Percentiles rank a stretch among this genome's conserved stretches.
Conservation (phyloP, 2,797 vertebrate genomes). For the Orientallactaga sibirica region DNA sequence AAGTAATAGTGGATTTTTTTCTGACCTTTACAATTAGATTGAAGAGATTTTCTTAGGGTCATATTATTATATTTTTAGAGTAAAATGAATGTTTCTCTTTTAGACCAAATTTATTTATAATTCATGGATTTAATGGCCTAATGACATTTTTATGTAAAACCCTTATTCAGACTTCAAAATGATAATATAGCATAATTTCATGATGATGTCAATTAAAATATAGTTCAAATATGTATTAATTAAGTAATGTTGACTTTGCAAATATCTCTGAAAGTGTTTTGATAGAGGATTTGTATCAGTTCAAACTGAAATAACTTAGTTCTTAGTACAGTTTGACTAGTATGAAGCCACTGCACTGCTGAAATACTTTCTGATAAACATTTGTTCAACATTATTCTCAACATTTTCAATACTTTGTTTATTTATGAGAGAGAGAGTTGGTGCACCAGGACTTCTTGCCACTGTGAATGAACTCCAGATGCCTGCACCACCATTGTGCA, state of each 20-base stretch:
- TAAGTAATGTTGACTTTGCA: neutral
- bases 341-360: neutral
- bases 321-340: neutral
- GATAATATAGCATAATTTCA: neutral
- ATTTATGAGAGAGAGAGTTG: neutral
- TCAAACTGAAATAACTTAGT: neutral
- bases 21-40: neutral
- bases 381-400: constrained; percentile 9
- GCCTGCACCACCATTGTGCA: no score
- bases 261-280: constrained; percentile 22
- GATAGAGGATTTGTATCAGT: constrained; percentile 5
- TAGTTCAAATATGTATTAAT: neutral
- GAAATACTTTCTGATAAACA: neutral
- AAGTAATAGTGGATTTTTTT: constrained; percentile 71
- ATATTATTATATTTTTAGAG: neutral
- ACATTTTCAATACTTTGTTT: neutral
- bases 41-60: constrained; percentile 1
- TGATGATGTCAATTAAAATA: neutral
- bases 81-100: constrained; percentile 21
- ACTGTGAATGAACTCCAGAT: no score
- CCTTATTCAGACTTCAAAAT: constrained; percentile 20
- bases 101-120: constrained; percentile 19
- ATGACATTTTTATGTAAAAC: constrained; percentile 35
- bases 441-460: no score
- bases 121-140: neutral